Conservation (phyloP, 2,113 vertebrate genomes). For the Pica pica region DNA sequence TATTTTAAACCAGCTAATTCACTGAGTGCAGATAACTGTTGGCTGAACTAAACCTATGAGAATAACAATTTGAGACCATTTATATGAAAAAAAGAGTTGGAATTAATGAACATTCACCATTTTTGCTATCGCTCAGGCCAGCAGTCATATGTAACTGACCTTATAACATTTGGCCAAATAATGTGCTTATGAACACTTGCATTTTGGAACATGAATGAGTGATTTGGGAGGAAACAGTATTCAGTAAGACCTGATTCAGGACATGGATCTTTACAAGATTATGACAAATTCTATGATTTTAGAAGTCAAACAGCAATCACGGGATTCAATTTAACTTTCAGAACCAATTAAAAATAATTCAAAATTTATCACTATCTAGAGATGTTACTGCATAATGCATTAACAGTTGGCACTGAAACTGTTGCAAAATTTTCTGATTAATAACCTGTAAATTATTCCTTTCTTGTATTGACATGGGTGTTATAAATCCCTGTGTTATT, state of each 20-base stretch:
- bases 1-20: background rate
- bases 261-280: background rate
- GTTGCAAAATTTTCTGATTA: background rate
- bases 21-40: background rate
- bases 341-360: background rate
- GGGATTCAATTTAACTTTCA: background rate
- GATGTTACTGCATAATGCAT: background rate
- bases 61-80: background rate
- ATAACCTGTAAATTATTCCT: background rate
- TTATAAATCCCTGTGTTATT: background rate
- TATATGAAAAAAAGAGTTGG: background rate
- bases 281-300: background rate
- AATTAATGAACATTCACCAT: background rate
- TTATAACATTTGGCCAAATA: background rate
- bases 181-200: background rate
- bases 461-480: background rate
- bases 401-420: background rate
- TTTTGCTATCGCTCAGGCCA: background rate
- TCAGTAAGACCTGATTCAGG: background rate
- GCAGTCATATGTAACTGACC: background rate
- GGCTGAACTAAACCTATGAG: background rate
- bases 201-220: background rate
- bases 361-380: background rate
- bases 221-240: background rate
- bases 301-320: background rate